Evolutionary conservation across 2,888 invertebrate genomes (phyloP), one percentile per base, ranked within the genome.

Genomic region (Entomobrya multifasciata): DNA sequence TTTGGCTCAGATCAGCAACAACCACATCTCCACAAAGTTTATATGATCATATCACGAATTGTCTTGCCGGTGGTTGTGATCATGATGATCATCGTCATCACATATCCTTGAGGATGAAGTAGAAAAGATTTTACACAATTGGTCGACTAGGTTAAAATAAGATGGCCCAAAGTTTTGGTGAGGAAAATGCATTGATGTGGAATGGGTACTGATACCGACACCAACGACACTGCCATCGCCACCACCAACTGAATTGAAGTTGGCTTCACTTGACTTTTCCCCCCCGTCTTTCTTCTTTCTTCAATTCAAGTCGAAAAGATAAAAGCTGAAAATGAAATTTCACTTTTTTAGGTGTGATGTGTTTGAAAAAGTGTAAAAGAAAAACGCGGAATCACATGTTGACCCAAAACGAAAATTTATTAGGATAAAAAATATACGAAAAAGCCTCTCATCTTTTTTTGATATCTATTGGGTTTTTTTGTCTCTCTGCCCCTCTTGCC

Each of bases 381-480:
- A n/a, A n/a, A n/a, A n/a, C n/a, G n/a, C n/a, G 79, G 80, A 80
- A 86, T 86, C 79, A 86, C 86, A 86, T 86, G 86, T 86, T 86
- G 86, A 80, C 86, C 86, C 74, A 86, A 86, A 86, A 86, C 74
- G 86, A 86, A 86, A 86, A 86, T 86, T 86, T 86, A 86, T 86
- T 86, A 80, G 72, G 62, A 74, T 74, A 74, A n/a, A n/a, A n/a
- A n/a, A n/a, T n/a, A n/a, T n/a, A n/a, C n/a, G n/a, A n/a, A n/a
- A n/a, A n/a, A 86, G 72, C 86, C 86, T 80, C 86, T 86, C 86
- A 86, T 86, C 86, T n/a, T n/a, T n/a, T n/a, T 86, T 86, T 86
- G 60, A 86, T 86, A 86, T 86, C 86, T 86, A 86, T 86, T 86
- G 86, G 86, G 78, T 78, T 67, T 82, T 55, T 80, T 52, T 11